Percentiles rank a stretch among this genome's conserved stretches.
These are phyloP conservation scores for Lagopus leucura DNA, from an alignment of 2,113 vertebrate species.

Conservation along the genomic window DNA sequence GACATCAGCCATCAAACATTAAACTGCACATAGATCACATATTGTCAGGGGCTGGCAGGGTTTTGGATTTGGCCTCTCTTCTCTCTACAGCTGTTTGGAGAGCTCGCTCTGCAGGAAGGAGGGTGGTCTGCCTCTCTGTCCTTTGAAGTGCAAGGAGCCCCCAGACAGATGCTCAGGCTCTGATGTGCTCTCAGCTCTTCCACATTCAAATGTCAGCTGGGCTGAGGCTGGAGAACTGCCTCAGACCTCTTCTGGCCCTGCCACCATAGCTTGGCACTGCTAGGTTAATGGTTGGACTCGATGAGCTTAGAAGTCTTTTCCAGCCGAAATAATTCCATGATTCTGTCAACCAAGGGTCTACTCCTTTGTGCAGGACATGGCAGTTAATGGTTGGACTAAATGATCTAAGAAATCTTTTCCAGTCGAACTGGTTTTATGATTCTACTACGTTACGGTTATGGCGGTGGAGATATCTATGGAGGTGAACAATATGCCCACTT, in stretches of 20 bases:
- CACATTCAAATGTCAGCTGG: rapidly evolving
- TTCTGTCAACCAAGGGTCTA: no score
- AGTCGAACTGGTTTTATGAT: neutral
- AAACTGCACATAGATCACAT: slow-evolving; percentile 4
- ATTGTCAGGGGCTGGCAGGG: neutral
- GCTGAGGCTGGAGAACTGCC: neutral
- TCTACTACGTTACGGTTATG: neutral
- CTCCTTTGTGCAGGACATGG: no score
- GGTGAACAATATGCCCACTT: neutral
- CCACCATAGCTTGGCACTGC: neutral
- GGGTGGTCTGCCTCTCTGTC: neutral
- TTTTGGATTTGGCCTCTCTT: neutral
- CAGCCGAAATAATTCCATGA: neutral
- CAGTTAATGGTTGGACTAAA: no score
- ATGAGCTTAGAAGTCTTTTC: neutral
- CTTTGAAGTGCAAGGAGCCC: neutral
- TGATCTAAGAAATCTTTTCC: no score
- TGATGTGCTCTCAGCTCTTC: neutral
- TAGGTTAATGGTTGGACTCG: neutral
- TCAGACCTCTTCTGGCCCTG: neutral
- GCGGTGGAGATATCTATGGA: neutral
- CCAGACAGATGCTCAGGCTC: neutral
- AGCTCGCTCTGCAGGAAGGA: neutral
- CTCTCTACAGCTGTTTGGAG: neutral
- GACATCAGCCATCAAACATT: neutral